A percentile compares a stretch with the other conserved stretches of the same genome.
Conservation (phyloP, 2,113 vertebrate genomes). For the Ammospiza caudacuta region DNA sequence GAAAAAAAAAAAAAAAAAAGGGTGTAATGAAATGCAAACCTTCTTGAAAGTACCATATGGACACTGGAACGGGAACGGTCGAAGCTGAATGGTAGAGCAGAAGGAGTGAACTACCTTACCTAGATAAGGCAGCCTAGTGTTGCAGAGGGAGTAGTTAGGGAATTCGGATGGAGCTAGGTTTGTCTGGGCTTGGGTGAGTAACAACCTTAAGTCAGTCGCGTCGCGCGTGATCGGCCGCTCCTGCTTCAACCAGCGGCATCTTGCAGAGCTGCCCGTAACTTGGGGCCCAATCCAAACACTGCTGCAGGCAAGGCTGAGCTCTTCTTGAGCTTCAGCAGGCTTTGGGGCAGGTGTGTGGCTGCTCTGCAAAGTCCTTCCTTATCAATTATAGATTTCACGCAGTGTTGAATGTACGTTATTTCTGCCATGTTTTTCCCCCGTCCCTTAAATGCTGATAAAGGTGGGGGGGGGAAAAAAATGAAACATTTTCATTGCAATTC, state of each 20-base stretch:
- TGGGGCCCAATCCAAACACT: not conserved
- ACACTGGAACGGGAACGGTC: not conserved
- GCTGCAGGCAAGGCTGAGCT: not conserved
- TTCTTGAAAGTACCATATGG: not conserved
- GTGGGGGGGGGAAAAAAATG: not conserved
- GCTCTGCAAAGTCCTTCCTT: not conserved
- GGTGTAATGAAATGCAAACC: not conserved
- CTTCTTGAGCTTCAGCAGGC: not conserved
- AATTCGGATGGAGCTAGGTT: not conserved
- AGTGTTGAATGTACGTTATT: accelerated
- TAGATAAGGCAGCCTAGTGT: not conserved
- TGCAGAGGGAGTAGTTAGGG: not conserved
- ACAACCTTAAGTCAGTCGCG: not conserved
- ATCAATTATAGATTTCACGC: not conserved
- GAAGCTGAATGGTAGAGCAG: not conserved
- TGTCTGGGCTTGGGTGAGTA: not conserved
- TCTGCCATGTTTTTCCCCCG: accelerated
- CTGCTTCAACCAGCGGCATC: not conserved
- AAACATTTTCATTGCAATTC: not conserved
- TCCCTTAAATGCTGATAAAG: not conserved
- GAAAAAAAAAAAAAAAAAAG: not conserved
- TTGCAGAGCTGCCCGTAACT: not conserved
- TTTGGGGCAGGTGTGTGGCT: not conserved
- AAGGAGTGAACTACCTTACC: not conserved
- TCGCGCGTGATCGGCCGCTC: not conserved